These are phyloP conservation scores for Cydia fagiglandana DNA, from an alignment of 1,140 invertebrate genomes.

Conservation along the genomic window DNA sequence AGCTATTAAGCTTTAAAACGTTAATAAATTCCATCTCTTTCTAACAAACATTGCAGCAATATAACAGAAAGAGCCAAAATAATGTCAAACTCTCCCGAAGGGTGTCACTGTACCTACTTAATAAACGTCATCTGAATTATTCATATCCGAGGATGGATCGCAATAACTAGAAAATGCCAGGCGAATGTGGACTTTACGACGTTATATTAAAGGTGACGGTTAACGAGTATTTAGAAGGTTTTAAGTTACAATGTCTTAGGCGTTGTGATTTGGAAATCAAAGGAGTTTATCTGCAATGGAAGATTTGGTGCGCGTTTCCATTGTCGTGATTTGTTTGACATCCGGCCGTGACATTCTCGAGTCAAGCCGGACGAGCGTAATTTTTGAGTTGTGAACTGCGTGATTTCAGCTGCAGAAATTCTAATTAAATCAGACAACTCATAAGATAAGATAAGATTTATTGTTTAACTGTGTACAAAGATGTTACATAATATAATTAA, in stretches of 20 bases:
- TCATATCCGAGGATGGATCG: conserved; percentile 72
- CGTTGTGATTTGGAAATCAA: conserved; percentile 23
- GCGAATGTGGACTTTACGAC: background rate
- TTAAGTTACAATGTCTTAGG: conserved; percentile 28
- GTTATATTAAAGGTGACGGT: background rate
- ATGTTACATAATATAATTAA: no score
- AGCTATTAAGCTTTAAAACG: background rate
- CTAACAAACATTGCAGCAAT: conserved; percentile 8
- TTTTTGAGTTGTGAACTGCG: no score
- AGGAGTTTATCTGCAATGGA: conserved; percentile 22
- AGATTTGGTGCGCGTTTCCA: conserved; percentile 16
- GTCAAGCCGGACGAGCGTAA: no score
- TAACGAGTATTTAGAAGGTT: conserved; percentile 12
- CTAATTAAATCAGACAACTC: no score
- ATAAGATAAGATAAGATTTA: no score
- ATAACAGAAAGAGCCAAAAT: conserved; percentile 38
- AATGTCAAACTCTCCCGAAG: conserved; percentile 47
- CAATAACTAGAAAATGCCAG: conserved; percentile 57
- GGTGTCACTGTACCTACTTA: conserved; percentile 57
- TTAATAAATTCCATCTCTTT: background rate
- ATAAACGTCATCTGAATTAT: conserved; percentile 75
- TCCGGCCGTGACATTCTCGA: background rate
- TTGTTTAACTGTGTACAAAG: no score
- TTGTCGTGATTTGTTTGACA: background rate
- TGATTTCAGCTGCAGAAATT: no score